Conservation (phyloP, 2,113 vertebrate species). For the Capreolus pygargus region DNA sequence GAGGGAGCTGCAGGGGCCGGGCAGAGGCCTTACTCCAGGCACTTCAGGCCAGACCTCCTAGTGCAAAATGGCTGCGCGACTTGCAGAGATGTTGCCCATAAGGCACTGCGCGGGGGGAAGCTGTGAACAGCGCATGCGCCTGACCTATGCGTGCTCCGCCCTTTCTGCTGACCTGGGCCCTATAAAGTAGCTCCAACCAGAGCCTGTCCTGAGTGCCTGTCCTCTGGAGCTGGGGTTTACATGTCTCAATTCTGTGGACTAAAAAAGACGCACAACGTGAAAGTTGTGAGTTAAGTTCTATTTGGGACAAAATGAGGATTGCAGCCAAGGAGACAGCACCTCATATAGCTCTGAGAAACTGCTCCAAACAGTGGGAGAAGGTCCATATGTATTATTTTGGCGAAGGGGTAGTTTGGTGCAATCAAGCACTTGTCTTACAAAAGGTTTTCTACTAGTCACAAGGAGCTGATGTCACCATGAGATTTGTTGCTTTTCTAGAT, state of each 20-base stretch:
- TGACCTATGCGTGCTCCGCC: not conserved
- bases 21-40: not conserved
- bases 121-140: not conserved
- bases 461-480: not conserved
- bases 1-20: not conserved
- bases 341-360: not conserved
- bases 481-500: not conserved
- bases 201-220: not conserved
- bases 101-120: not conserved
- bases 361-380: not conserved
- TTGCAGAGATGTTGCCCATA: not conserved
- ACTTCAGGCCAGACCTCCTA: not conserved
- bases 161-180: too few relatives aligned
- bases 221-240: not conserved
- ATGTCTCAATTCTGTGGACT: not conserved
- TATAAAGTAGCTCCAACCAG: not conserved
- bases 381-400: not conserved
- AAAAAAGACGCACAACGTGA: not conserved
- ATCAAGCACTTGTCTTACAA: not conserved
- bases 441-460: not conserved
- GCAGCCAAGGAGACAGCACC: not conserved
- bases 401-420: not conserved
- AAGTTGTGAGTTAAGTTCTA: not conserved
- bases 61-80: accelerated
- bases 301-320: not conserved